phyloP scores from a whole-genome alignment of 2,113 vertebrate species.

The Archilochus colubris region DNA sequence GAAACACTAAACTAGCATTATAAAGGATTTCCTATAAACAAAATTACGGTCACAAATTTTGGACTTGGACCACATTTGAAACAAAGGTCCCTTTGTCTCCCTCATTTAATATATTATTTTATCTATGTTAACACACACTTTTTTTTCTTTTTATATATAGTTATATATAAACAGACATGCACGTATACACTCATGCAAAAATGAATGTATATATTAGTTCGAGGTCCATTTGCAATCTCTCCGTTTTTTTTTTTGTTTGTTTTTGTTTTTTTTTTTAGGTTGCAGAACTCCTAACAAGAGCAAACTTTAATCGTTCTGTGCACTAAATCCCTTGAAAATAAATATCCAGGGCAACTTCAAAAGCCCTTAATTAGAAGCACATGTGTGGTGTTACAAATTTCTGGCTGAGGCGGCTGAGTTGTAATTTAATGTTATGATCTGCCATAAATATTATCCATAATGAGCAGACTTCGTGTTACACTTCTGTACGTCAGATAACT shows the following conservation, averaged over 20 bases:
- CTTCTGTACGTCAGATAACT: conserved; percentile 76
- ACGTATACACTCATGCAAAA: background rate
- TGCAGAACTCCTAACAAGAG: conserved; percentile 76
- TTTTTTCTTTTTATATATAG: conserved; percentile 31
- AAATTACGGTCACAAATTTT: conserved; percentile 86
- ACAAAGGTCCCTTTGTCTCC: conserved; percentile 79
- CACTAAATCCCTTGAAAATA: conserved; percentile 82
- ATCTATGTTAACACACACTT: conserved; percentile 35
- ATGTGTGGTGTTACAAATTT: conserved; percentile 77
- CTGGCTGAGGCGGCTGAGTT: conserved; percentile 73
- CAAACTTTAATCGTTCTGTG: conserved; percentile 77
- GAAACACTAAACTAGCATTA: conserved; percentile 86
- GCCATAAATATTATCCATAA: conserved; percentile 81
- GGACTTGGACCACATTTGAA: conserved; percentile 75
- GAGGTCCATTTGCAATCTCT: conserved; percentile 54
- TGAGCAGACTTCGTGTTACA: conserved; percentile 77
- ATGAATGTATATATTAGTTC: conserved; percentile 43
- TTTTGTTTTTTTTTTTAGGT: conserved; percentile 14
- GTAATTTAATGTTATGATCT: conserved; percentile 85
- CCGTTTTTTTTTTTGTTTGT: conserved; percentile 5
- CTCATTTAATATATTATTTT: conserved; percentile 59
- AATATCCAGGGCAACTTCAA: conserved; percentile 82
- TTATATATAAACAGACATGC: conserved; percentile 17
- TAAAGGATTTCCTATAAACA: conserved; percentile 89
- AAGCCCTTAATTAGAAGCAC: conserved; percentile 83